phyloP scores from a whole-genome alignment of 2,888 invertebrate genomes.

The Molorchus minor region DNA sequence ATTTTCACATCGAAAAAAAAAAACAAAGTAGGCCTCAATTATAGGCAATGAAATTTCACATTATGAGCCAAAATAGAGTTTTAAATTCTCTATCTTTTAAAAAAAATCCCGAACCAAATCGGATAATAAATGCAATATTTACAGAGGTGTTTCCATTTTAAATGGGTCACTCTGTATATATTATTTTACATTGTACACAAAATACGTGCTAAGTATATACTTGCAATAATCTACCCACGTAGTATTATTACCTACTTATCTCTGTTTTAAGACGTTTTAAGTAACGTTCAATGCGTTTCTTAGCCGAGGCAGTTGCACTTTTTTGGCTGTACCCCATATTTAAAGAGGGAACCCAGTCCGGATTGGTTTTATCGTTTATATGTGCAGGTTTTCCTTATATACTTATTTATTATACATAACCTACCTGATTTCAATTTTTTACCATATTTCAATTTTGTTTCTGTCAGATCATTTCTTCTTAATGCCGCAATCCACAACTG shows the following conservation, averaged over 20 bases:
- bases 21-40: too few species aligned
- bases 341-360: background rate
- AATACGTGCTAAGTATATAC: too few species aligned
- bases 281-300: background rate
- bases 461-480: constrained; percentile 18
- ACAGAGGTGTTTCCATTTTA: too few species aligned
- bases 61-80: too few species aligned
- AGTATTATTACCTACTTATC: background rate
- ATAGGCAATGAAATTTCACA: too few species aligned
- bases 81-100: too few species aligned
- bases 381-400: background rate
- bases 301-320: background rate
- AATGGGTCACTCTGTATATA: too few species aligned
- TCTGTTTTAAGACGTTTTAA: background rate
- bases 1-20: too few species aligned
- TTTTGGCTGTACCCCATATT: background rate
- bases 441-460: constrained; percentile 14
- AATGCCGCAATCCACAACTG: constrained; percentile 14
- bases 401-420: background rate
- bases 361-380: background rate
- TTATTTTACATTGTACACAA: too few species aligned
- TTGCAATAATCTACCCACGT: too few species aligned
- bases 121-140: too few species aligned
- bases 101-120: too few species aligned
- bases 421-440: constrained; percentile 15